Base-by-base conservation (phyloP, 2,888 invertebrate genomes). In the Pseudeuparius sepicola region DNA sequence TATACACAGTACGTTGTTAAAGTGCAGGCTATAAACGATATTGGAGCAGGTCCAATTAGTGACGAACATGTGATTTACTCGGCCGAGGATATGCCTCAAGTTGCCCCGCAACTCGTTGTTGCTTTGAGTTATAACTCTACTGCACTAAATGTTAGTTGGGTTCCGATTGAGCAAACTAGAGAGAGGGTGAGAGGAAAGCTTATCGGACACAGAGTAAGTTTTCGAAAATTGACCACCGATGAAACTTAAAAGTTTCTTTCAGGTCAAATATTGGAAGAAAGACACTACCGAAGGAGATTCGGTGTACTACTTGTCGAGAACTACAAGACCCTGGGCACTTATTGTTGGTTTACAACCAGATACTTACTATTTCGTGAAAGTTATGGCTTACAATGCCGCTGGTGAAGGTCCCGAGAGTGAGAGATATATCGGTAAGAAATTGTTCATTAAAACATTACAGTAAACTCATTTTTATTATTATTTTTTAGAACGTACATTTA, bases 321-420 rank as follows among this genome's bases (percentile, higher is more conserved):
- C 82, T 2, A 85, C 81, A 2, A 71, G 78, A 32, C 78, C 85
- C 34, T 83, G 85, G 79, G 88, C 93, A 1, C 67, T 92, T 2
- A 86, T 97, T 53, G 92, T 96, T 7, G 96, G 94, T 46, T 66
- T 97, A 30, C 79, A 86, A 51, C 89, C 93, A 0, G 84, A 94
- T 58, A 90, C 86, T 0, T 86, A 90, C 56, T 97, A 97, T 63
- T 82, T 71, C 52, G 89, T 96, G 1, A 88, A 90, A 68, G 64
- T 88, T 2, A 93, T 94, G 89, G 93, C 89, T 0, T 94, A 88
- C 55, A 96, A 96, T 66, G 77, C 85, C 0, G 96, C 94, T 3
- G 96, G 96, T 2, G 92, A 92, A 61, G 94, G 94, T 3, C 89
- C 92, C 0, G 93, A 94, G 59, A 92, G 92, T 64, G 92, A 93